Percentiles rank a stretch among this genome's conserved stretches.
Conservation (phyloP, 2,797 vertebrate genomes). For the Pantherophis vulpinus region DNA sequence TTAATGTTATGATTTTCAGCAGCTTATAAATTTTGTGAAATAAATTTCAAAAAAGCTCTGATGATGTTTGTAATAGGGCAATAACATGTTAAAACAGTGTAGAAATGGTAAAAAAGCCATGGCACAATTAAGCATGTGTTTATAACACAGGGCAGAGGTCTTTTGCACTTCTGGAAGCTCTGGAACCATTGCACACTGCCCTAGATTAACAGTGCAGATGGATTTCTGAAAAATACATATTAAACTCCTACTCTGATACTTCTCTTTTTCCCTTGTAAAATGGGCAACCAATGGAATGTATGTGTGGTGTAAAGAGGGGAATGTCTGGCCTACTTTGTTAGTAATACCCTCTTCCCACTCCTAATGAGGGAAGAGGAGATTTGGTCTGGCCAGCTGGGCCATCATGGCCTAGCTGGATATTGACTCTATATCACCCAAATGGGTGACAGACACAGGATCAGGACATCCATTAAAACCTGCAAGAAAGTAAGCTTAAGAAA, state of each 20-base stretch:
- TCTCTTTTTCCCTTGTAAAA: not conserved
- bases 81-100: not conserved
- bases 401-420: not conserved
- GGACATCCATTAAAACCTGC: not conserved
- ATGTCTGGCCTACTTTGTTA: not conserved
- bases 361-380: not conserved
- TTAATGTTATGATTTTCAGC: not conserved
- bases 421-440: not conserved
- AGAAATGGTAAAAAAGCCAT: not conserved
- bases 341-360: not conserved
- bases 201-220: not conserved
- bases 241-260: not conserved
- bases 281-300: not conserved
- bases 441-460: not conserved
- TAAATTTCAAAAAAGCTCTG: not conserved
- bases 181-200: not conserved
- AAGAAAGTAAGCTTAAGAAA: not conserved
- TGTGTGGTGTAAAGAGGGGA: not conserved
- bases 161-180: not conserved
- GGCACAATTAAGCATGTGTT: not conserved
- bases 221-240: not conserved
- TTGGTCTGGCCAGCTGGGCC: not conserved
- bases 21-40: not conserved
- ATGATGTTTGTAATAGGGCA: not conserved
- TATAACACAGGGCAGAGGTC: not conserved